Base-by-base conservation (phyloP, 2,113 vertebrate species). In the Platycercus adscitus region DNA sequence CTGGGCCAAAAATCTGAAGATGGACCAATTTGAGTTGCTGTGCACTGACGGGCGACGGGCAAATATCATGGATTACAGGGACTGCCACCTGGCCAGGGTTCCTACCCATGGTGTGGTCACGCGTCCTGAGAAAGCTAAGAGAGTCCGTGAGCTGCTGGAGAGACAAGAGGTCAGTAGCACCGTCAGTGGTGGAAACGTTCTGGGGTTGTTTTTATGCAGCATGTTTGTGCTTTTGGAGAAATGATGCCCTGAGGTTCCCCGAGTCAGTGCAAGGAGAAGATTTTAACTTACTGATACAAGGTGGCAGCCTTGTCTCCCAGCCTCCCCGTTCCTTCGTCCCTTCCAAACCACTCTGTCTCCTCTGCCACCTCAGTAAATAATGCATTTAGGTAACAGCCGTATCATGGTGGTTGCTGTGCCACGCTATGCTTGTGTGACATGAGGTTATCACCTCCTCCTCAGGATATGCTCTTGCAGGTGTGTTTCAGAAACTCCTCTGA, bases 31-130 rank as follows among this genome's bases (percentile, higher is more conserved):
- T 41, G 91, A 95, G 91, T 25, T 97, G 89, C 78, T 97, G 52
- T 97, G 96, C 89, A 81, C 93, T 9, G 31, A 97, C 0, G 96
- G 95, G n/a, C 10, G 10, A 25, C 61, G 95, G 61, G 86, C 58
- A 19, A 95, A 96, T 11, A 7, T 95, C 17, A 92, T 95, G 95
- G 94, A 44, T 31, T 97, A 92, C 84, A 87, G 31, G 7, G 13
- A 8, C 3, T 97, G 96, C 78, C 9, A 96, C 86, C 84, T 97
- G 93, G 96, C 96, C 61, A 92, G 87, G 43, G 96, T 97, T 17
- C 96, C 96, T 4, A 95, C 96, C 56, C 96, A 97, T 0, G 96
- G 91, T 35, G 96, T 97, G 65, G 18, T 97, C 52, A 15, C 95
- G 0, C 95, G 91, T 19, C 86, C 95, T 2, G 95, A 97, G 73